Conservation (phyloP, 2,113 vertebrate species). For the Todiramphus chloris region DNA sequence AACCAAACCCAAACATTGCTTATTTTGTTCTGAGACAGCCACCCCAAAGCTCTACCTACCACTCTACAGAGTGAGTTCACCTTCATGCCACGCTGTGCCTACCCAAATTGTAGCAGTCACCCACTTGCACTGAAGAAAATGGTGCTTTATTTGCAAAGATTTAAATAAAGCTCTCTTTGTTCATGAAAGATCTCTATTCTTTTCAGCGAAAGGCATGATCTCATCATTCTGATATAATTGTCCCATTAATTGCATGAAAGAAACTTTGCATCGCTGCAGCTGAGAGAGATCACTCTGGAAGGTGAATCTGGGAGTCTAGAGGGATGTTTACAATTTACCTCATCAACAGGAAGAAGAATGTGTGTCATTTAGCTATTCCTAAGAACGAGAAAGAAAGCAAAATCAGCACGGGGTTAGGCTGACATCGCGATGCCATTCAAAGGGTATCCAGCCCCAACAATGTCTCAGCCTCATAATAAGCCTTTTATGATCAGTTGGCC, state of each 20-base stretch:
- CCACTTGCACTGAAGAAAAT: conserved; percentile 22
- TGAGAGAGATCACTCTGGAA: background rate
- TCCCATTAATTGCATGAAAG: conserved; percentile 45
- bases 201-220: conserved; percentile 58
- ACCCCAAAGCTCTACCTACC: background rate
- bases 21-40: background rate
- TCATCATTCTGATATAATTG: conserved; percentile 62
- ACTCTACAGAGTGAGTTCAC: background rate
- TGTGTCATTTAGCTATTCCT: conserved; percentile 2
- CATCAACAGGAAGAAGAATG: conserved; percentile 32
- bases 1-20: background rate
- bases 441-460: conserved; percentile 26
- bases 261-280: conserved; percentile 13
- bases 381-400: conserved; percentile 8
- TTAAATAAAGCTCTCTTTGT: conserved; percentile 58
- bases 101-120: conserved; percentile 15
- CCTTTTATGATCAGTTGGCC: background rate
- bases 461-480: conserved; percentile 26
- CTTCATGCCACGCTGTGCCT: conserved; percentile 24
- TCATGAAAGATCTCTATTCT: conserved; percentile 51
- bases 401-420: background rate
- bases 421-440: conserved; percentile 17
- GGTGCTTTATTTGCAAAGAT: conserved; percentile 44
- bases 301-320: conserved; percentile 15
- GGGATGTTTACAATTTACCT: conserved; percentile 24